Evolutionary conservation across 1,140 invertebrate genomes (phyloP).

Genomic region (Pararge aegeria): DNA sequence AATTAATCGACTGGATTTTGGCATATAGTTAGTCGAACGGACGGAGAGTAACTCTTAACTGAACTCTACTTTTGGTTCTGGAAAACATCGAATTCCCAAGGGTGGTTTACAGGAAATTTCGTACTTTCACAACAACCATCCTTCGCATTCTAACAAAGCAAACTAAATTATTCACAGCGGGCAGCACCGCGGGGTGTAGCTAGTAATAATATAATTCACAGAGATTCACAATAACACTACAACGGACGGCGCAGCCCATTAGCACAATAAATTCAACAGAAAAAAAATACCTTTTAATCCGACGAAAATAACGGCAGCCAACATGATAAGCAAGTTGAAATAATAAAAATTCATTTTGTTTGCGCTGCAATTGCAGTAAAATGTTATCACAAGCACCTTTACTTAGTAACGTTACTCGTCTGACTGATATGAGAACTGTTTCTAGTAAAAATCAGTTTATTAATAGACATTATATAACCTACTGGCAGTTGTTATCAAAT

Average conservation of each 20-base stretch:
- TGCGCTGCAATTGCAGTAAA: slow-evolving; percentile 2
- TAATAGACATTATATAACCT: slow-evolving; percentile 1
- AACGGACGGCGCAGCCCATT: background rate
- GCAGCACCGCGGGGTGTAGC: no score
- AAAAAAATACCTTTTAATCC: slow-evolving; percentile 18
- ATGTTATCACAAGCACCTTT: slow-evolving; percentile 15
- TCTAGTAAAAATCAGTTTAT: slow-evolving; percentile 9
- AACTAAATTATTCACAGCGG: no score
- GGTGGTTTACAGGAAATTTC: no score
- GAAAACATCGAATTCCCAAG: no score
- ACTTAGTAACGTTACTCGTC: slow-evolving; percentile 12
- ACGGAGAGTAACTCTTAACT: no score
- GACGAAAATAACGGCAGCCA: background rate
- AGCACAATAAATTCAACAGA: background rate
- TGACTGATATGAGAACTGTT: slow-evolving; percentile 4
- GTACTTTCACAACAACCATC: no score
- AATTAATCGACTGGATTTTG: no score
- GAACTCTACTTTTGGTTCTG: no score
- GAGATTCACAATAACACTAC: background rate
- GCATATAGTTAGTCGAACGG: no score
- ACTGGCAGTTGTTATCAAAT: no score
- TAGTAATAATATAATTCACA: no score
- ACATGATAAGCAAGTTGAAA: slow-evolving; percentile 14
- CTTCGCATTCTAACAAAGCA: no score
- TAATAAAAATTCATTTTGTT: slow-evolving; percentile 20